Base-by-base conservation (phyloP, 2,888 invertebrate genomes). In the Hypselothyrea guttata region DNA sequence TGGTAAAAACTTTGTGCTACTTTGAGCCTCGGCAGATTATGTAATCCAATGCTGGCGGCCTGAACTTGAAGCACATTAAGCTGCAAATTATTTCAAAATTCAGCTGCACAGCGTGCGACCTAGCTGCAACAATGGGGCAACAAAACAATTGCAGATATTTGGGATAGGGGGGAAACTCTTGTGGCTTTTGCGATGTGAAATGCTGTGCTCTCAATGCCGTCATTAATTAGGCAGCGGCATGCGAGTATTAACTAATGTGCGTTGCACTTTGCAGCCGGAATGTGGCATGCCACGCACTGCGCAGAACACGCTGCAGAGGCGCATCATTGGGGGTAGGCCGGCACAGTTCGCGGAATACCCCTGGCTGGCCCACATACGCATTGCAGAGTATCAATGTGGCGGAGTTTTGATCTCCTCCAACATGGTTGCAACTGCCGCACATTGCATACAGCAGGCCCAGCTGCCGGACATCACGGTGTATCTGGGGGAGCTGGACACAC, bases 281-380 rank as follows among this genome's bases (percentile, higher is more conserved):
- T 95, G 95, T 75, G 95, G 95, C 0, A 86, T 94, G 9, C 93
- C 95, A 0, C 91, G 92, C 90, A 84, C 89, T 83, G 64, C 91
- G 2, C 73, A 91, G 15, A 91, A 91, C 48, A 90, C 93, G 15
- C 86, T 93, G 1, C 93, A 94, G 84, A 95, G 95, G 87, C 91
- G 96, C 46, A 96, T 96, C 61, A 95, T 96, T 35, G 96, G 96
- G 0, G 96, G 96, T 0, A 91, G 94, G 2, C 94, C 95, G 71
- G 96, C 96, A 0, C 91, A 92, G 69, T 95, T 92, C 41, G 90
- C 89, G 0, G 95, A 95, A 90, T 95, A 95, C 84, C 96, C 96
- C 0, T 96, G 96, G 96, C 96, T 96, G 87, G 95, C 95, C 0
- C 96, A 96, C 77, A 94, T 96, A 62, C 93, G 96, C 84, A 95